These are phyloP conservation scores for Anolis sagrei DNA, from an alignment of 2,113 vertebrate genomes.

Conservation along the genomic window DNA sequence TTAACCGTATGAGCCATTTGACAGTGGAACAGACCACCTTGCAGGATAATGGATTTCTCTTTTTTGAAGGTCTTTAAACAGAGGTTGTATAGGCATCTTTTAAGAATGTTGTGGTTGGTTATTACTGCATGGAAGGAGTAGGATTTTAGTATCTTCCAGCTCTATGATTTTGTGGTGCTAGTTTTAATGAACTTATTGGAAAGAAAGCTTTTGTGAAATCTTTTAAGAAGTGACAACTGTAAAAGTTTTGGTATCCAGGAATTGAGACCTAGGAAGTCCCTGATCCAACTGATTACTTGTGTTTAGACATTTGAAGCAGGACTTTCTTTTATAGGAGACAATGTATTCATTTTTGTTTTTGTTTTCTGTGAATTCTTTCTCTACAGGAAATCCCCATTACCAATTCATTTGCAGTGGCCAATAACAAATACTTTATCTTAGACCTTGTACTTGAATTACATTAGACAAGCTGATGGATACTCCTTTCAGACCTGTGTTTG, in stretches of 20 bases:
- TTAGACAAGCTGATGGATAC: neutral
- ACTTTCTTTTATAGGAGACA: neutral
- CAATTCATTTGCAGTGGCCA: constrained; percentile 34
- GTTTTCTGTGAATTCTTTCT: neutral
- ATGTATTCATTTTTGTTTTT: neutral
- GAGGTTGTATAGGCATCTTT: too few relatives aligned
- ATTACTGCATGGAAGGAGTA: too few relatives aligned
- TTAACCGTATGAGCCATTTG: too few relatives aligned
- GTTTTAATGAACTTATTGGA: too few relatives aligned
- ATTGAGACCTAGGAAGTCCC: neutral
- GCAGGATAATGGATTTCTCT: too few relatives aligned
- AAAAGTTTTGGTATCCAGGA: too few relatives aligned
- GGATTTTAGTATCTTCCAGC: too few relatives aligned
- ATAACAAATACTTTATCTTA: neutral
- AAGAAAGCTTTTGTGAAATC: too few relatives aligned
- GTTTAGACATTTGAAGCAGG: neutral
- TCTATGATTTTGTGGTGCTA: too few relatives aligned
- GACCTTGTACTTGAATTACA: constrained; percentile 9
- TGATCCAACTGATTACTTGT: neutral
- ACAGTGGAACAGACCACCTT: too few relatives aligned
- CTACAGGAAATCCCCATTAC: neutral
- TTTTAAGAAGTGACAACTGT: neutral
- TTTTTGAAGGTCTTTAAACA: too few relatives aligned
- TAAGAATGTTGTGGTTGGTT: too few relatives aligned
- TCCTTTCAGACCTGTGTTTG: constrained; percentile 26